A percentile compares a stretch with the other conserved stretches of the same genome.
phyloP scores from a whole-genome alignment of 1,140 invertebrate species.

The Hyles vespertilio region DNA sequence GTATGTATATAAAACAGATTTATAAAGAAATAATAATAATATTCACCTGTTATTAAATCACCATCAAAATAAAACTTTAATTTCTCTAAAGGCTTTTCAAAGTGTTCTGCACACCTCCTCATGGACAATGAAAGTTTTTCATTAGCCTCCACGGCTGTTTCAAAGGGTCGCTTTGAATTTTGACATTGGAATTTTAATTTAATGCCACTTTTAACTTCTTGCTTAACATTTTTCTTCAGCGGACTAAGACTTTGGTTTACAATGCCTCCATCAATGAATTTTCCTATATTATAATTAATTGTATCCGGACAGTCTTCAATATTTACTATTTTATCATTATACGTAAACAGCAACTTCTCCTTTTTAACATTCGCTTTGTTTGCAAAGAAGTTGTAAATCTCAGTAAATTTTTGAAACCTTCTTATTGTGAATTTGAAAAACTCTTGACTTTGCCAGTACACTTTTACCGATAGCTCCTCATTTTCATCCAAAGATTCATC shows the following conservation, averaged over 20 bases:
- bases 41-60: conserved; percentile 47
- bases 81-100: conserved; percentile 38
- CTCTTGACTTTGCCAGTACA: conserved; percentile 50
- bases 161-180: conserved; percentile 45
- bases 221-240: not conserved
- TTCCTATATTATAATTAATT: conserved; percentile 51
- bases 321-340: conserved; percentile 47
- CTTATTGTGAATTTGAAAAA: conserved; percentile 46
- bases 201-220: conserved; percentile 25
- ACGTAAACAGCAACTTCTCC: conserved; percentile 47
- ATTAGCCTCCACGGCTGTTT: conserved; percentile 23
- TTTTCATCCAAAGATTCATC: conserved; percentile 23
- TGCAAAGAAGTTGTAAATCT: conserved; percentile 50
- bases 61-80: conserved; percentile 63
- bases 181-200: conserved; percentile 56
- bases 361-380: conserved; percentile 37
- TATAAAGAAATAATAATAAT: conserved; percentile 8
- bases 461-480: conserved; percentile 57
- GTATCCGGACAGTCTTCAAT: conserved; percentile 49
- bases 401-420: conserved; percentile 48
- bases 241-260: conserved; percentile 23
- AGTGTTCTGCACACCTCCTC: conserved; percentile 52
- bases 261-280: conserved; percentile 61
- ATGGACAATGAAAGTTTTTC: conserved; percentile 40
- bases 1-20: not conserved